A percentile compares a stretch with the other conserved stretches of the same genome.
phyloP scores from a whole-genome alignment of 2,888 invertebrate species.

The Eupithecia subumbrata region DNA sequence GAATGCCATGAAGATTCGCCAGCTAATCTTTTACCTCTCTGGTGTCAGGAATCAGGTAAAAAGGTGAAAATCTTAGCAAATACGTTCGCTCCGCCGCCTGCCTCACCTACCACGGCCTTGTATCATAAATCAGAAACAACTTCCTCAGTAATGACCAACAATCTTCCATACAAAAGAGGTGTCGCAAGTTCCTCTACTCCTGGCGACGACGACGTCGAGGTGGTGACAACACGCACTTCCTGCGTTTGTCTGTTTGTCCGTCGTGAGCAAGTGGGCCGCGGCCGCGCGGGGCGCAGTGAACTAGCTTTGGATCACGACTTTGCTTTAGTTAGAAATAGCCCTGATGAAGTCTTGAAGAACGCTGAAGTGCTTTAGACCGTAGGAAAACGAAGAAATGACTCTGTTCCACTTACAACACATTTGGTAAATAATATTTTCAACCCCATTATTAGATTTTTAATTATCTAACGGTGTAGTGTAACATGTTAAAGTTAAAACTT shows the following conservation, averaged over 20 bases:
- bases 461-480: too few species aligned
- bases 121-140: not conserved
- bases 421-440: too few species aligned
- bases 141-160: not conserved
- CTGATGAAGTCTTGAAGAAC: not conserved
- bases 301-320: not conserved
- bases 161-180: conserved; percentile 15
- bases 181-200: conserved; percentile 16
- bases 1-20: too few species aligned
- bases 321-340: not conserved
- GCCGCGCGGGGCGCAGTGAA: not conserved
- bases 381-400: not conserved
- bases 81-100: too few species aligned
- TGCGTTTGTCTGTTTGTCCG: conserved; percentile 26
- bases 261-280: conserved; percentile 23
- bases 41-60: too few species aligned
- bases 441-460: too few species aligned
- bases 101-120: not conserved
- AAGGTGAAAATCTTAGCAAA: too few species aligned
- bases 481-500: too few species aligned
- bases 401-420: not conserved
- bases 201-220: not conserved
- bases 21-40: too few species aligned
- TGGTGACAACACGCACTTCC: conserved; percentile 27
- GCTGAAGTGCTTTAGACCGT: not conserved